Base-by-base conservation (phyloP, 2,113 vertebrate species). In the Cettia cetti region DNA sequence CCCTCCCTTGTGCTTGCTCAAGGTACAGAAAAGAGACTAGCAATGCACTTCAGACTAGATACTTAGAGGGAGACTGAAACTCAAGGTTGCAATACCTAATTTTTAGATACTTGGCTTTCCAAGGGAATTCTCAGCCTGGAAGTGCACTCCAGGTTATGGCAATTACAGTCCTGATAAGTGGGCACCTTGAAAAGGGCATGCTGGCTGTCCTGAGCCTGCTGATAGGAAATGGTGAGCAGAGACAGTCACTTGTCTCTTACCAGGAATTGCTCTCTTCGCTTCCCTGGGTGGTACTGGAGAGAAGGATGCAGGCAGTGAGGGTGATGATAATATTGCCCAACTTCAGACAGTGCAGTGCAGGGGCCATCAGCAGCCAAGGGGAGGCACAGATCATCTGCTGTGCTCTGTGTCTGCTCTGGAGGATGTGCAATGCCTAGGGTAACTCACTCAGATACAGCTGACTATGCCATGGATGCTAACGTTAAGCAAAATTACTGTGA, bases 401-500 rank as follows among this genome's bases (percentile, higher is more conserved):
- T 35, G 30, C 28, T 37, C 35, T 26, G 45, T 49, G 50, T 14
- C 69, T 87, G 69, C 80, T 91, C 44, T 27, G 68, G 68, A 39
- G 33, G 59, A 52, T 57, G 37, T 5, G 63, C 72, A 70, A 54
- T 31, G 60, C 84, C 82, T 8, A 4, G 90, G 77, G 78, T 82
- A 63, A 45, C 5, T 33, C 7, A 7, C 69, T 44, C 64, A 15
- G 31, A 42, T 27, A 35, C 5, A 91, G 56, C 82, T 85, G 82
- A 53, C 79, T 75, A 6, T 65, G 30, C 27, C 0, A 4, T 3
- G 22, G 53, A 45, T 52, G 49, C 33, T 50, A 6, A 85, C 85
- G 53, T 78, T 35, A 56, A 71, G 57, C 61, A 93, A 78, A 90
- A 90, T 82, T 68, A 79, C 54, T 35, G 52, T 78, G 74, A 92